Base-by-base conservation (phyloP, 1,140 invertebrate species). In the Ephestia elutella region DNA sequence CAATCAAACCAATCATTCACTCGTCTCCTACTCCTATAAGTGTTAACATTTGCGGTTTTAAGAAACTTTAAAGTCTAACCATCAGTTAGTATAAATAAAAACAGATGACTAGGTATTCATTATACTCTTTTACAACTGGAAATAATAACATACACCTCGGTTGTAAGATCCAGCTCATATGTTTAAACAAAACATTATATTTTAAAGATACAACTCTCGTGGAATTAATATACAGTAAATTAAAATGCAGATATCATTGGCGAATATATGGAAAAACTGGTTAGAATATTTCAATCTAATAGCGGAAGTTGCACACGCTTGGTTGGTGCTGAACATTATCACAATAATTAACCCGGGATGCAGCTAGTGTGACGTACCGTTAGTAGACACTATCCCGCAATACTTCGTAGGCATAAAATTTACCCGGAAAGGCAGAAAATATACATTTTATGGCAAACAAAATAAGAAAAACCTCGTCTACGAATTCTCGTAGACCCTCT, bases 401-500 rank as follows among this genome's bases (percentile, higher is more conserved):
- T 7, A 25, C 21, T 25, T 25, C 2, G 21, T 7, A 7, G 21
- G 21, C 21, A 25, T 25, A 25, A 2, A 25, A 3, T 3, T 25
- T 25, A 25, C 9, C n/a, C 32, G 13, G 2, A 35, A 35, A 35
- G 32, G 32, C 32, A 13, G 32, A 11, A 11, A 13, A 35, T n/a
- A 25, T 7, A 25, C 21, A 35, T 35, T 11, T 5, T 35, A 2
- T 35, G 1, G 3, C 13, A 35, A 5, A 35, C 1, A 35, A 35
- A 25, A 2, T 3, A 25, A 25, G 21, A 35, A 35, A 11, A 35
- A 35, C 8, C 9, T 13, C 44, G 30, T 65, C 81, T 82, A 86
- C 81, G 75, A 53, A 50, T 55, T 62, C 55, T 71, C 80, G 81
- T 86, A 84, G 83, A 65, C 51, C 64, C 54, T 70, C 82, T 86